Evolutionary conservation across 1,140 invertebrate genomes (phyloP), one percentile per base, ranked within the genome.

Genomic region (Tribolium madens): DNA sequence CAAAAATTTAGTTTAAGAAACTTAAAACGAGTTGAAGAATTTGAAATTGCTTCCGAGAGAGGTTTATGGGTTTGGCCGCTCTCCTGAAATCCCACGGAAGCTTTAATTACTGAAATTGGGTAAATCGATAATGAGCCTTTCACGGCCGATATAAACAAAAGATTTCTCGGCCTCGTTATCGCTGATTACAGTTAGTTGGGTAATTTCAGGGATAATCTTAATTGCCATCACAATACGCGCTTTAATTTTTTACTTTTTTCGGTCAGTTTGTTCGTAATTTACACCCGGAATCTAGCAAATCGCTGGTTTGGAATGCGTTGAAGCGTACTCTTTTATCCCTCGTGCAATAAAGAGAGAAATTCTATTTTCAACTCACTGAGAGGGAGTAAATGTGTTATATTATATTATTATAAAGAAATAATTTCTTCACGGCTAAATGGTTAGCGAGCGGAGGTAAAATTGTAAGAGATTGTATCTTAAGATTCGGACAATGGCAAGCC

Each of bases 331-430:
- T 64, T 81, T 82, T 79, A 75, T 75, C 17, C 52, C 15, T 48
- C 46, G 46, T 60, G 46, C 64, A 77, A 81, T 77, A 78, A 76
- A 76, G 60, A 50, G 76, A 78, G 75, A 76, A 76, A 78, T 76
- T 64, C 78, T 57, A 78, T 74, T 79, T 78, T 76, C 69, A 50
- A 46, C 68, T 57, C 71, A 69, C 74, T 2, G 9, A 52, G 14
- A 48, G 4, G 52, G 48, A 71, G 73, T 33, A 76, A 82, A 82
- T 80, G 81, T 82, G 82, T 83, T 83, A 84, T 83, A 83, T 83
- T 83, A 84, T 83, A 83, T 82, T 84, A 83, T 83, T 84, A 84
- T 83, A 84, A 83, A 84, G 82, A 83, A 84, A 78, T 84, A 84
- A 84, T 84, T 84, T 84, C 83, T 84, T 84, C 78, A 84, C 82